phyloP scores from a whole-genome alignment of 2,888 invertebrate genomes.

The Pseudococcus viburni region DNA sequence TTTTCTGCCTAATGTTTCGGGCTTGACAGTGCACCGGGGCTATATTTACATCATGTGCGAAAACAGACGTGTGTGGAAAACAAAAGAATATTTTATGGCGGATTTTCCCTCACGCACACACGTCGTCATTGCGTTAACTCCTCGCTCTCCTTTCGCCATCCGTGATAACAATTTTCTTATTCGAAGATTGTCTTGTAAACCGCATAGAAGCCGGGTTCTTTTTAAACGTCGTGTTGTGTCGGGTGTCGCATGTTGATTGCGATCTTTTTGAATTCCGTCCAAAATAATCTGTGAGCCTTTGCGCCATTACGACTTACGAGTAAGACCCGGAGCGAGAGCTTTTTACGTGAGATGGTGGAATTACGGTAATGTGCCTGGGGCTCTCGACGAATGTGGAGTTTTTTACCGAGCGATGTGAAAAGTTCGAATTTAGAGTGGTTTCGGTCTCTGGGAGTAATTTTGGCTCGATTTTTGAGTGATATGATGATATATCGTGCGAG shows the following conservation, averaged over 20 bases:
- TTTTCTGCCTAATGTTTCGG: background rate
- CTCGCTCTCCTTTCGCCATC: background rate
- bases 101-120: background rate
- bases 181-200: slow-evolving; percentile 10
- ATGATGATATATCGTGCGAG: too few relatives aligned
- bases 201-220: too few relatives aligned
- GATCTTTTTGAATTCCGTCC: slow-evolving; percentile 17
- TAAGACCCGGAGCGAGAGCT: background rate
- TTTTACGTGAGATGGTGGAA: background rate
- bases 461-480: too few relatives aligned
- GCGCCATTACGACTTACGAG: background rate
- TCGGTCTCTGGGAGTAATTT: too few relatives aligned
- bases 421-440: too few relatives aligned
- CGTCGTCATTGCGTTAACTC: background rate
- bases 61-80: slow-evolving; percentile 22
- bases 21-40: background rate
- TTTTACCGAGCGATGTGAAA: too few relatives aligned
- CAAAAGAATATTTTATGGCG: slow-evolving; percentile 22
- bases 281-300: slow-evolving; percentile 10
- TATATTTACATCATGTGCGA: slow-evolving; percentile 27
- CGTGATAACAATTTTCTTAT: slow-evolving; percentile 29
- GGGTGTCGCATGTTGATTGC: background rate
- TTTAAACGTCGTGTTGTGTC: too few relatives aligned
- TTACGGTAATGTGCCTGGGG: background rate
- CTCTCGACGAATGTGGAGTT: too few relatives aligned